These are phyloP conservation scores for Marmota flaviventris DNA, from an alignment of 2,113 vertebrate species.

Conservation along the genomic window DNA sequence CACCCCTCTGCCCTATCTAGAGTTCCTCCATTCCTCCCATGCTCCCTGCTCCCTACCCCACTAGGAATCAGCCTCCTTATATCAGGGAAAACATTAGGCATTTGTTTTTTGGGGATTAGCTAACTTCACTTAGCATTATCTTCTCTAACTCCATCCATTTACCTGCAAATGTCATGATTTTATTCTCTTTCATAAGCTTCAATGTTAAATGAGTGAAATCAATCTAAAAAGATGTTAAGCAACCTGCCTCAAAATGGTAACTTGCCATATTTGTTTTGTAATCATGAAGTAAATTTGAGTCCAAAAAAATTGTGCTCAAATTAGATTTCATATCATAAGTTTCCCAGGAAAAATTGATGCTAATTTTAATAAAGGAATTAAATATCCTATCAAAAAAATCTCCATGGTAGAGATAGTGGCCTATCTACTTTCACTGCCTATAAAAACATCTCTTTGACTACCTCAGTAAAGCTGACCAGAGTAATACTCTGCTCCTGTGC, in stretches of 20 bases:
- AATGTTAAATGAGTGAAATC: not conserved
- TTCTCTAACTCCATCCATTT: too few species aligned
- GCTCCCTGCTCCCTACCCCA: too few species aligned
- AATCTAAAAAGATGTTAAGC: not conserved
- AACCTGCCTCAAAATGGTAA: not conserved
- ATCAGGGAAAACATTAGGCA: too few species aligned
- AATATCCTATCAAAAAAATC: not conserved
- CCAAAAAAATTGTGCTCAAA: not conserved
- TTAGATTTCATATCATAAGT: not conserved
- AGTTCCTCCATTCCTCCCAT: too few species aligned
- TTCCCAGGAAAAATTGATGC: not conserved
- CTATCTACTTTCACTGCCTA: not conserved
- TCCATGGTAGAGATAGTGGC: not conserved
- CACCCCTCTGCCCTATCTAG: too few species aligned
- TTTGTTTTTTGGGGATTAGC: too few species aligned
- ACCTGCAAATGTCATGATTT: too few species aligned
- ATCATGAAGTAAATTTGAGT: not conserved
- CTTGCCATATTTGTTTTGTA: not conserved
- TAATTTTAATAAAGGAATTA: constrained; percentile 48
- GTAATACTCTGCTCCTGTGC: not conserved
- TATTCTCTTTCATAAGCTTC: too few species aligned
- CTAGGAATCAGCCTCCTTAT: too few species aligned
- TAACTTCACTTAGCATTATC: too few species aligned
- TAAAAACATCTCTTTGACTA: not conserved
- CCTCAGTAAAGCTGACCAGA: not conserved